These are phyloP conservation scores for Drosophila suboccidentalis DNA, from an alignment of 2,888 invertebrate genomes.

Conservation along the genomic window DNA sequence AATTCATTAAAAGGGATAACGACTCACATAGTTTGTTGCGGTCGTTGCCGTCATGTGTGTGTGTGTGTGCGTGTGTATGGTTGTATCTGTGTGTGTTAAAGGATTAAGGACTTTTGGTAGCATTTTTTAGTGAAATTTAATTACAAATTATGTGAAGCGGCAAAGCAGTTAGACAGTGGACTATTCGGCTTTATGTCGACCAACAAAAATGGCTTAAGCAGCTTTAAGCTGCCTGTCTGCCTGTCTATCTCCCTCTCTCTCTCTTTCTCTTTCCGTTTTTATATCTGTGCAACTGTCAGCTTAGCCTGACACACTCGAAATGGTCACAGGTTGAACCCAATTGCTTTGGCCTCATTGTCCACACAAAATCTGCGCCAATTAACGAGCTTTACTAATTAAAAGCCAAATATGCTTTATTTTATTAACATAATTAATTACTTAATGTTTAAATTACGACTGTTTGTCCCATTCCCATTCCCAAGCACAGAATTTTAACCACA, in stretches of 20 bases:
- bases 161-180: conserved; percentile 51
- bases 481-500: conserved; percentile 3
- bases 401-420: conserved; percentile 52
- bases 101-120: conserved; percentile 68
- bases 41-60: conserved; percentile 38
- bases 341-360: conserved; percentile 7
- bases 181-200: conserved; percentile 27
- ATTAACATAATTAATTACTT: conserved; percentile 61
- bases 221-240: conserved; percentile 17
- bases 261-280: background rate
- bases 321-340: conserved; percentile 3
- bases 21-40: conserved; percentile 71
- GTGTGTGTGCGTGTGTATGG: conserved; percentile 18
- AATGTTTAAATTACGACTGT: conserved; percentile 26
- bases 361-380: conserved; percentile 51
- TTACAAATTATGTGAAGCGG: conserved; percentile 72
- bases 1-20: conserved; percentile 82
- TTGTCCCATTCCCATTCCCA: conserved; percentile 2
- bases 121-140: conserved; percentile 76
- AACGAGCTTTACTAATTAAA: conserved; percentile 58
- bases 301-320: conserved; percentile 24
- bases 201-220: conserved; percentile 27
- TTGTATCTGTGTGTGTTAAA: conserved; percentile 27
- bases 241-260: background rate
- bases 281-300: conserved; percentile 10